Conservation (phyloP, 2,888 invertebrate species). For the Acrocyrtus sp. region DNA sequence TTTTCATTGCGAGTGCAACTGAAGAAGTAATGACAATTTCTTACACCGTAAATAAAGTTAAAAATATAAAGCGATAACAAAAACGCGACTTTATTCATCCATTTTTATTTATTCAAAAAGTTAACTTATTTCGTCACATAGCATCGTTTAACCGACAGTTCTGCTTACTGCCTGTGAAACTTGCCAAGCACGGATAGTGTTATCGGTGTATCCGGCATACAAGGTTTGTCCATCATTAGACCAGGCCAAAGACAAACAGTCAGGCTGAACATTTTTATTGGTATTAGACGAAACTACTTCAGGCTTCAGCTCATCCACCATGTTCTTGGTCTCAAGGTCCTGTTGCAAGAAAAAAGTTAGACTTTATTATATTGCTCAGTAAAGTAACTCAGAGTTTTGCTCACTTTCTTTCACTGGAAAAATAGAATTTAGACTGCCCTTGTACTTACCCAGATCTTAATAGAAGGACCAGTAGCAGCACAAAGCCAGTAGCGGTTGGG, state of each 20-base stretch:
- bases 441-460: constrained; percentile 93
- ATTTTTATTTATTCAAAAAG: constrained; percentile 48
- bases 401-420: too few species aligned
- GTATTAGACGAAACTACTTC: constrained; percentile 79
- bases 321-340: constrained; percentile 99
- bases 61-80: constrained; percentile 14
- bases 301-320: constrained; percentile 98
- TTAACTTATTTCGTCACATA: constrained; percentile 10
- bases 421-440: too few species aligned
- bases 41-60: too few species aligned
- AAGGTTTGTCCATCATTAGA: constrained; percentile 99
- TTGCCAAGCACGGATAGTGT: constrained; percentile 98
- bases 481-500: constrained; percentile 99
- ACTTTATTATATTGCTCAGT: too few species aligned
- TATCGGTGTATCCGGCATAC: constrained; percentile 99
- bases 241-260: constrained; percentile 98
- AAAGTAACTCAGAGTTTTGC: too few species aligned
- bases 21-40: too few species aligned
- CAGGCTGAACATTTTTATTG: constrained; percentile 89
- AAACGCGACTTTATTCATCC: constrained; percentile 21
- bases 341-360: constrained; percentile 67
- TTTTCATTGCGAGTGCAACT: too few species aligned
- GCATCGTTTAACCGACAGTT: constrained; percentile 32
- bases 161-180: constrained; percentile 69
- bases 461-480: constrained; percentile 97